phyloP scores from a whole-genome alignment of 2,113 vertebrate genomes.

The Oplegnathus fasciatus region DNA sequence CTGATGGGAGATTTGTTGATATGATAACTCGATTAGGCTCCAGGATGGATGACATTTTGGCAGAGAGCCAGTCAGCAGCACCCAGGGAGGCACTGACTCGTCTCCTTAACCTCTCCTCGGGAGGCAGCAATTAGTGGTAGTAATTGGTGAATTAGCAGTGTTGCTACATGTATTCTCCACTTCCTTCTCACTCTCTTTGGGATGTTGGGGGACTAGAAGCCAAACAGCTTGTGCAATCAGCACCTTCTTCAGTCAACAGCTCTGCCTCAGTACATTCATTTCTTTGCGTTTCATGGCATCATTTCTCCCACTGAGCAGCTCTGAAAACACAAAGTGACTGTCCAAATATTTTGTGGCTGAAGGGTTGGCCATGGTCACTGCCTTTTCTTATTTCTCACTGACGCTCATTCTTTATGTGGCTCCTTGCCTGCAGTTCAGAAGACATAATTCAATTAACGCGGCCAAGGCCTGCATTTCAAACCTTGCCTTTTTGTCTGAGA shows the following conservation, averaged over 20 bases:
- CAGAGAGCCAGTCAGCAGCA: conserved; percentile 75
- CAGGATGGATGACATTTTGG: conserved; percentile 83
- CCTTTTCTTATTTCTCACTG: conserved; percentile 47
- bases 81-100: conserved; percentile 86
- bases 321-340: conserved; percentile 23
- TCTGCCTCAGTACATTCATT: not conserved
- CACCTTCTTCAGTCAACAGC: conserved; percentile 12
- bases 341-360: conserved; percentile 24
- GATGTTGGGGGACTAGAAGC: not conserved
- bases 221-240: not conserved
- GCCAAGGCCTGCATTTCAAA: conserved; percentile 72
- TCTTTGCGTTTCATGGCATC: conserved; percentile 17
- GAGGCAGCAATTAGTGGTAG: conserved; percentile 87
- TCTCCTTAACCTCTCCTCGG: conserved; percentile 92
- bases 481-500: conserved; percentile 61
- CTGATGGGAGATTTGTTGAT: conserved; percentile 86
- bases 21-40: conserved; percentile 93
- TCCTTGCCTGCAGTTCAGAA: conserved; percentile 47
- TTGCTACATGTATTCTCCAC: conserved; percentile 51
- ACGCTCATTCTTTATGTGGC: conserved; percentile 38
- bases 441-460: conserved; percentile 77
- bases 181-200: conserved; percentile 28
- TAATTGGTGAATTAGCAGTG: conserved; percentile 82
- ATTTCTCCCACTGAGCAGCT: conserved; percentile 4
- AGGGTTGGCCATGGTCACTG: conserved; percentile 7